These are phyloP conservation scores for Ceyx cyanopectus DNA, from an alignment of 2,113 vertebrate species.

Conservation along the genomic window DNA sequence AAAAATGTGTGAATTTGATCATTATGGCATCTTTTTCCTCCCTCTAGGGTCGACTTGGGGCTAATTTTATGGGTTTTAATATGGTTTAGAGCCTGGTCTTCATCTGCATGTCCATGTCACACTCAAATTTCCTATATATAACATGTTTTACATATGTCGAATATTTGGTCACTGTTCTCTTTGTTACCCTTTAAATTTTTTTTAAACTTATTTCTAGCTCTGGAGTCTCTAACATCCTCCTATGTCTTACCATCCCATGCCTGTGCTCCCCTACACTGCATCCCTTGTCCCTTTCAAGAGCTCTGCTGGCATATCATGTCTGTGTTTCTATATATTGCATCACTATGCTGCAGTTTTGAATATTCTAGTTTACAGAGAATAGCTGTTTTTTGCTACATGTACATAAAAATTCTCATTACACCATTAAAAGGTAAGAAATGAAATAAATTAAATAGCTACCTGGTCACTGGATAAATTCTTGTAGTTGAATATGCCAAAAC, in stretches of 20 bases:
- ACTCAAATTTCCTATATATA: neutral
- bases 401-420: neutral
- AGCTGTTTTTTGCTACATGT: neutral
- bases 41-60: neutral
- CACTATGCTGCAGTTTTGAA: neutral
- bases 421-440: neutral
- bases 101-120: neutral
- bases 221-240: neutral
- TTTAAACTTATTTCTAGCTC: neutral
- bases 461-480: neutral
- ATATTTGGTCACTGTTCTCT: neutral
- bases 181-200: neutral
- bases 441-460: neutral
- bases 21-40: neutral
- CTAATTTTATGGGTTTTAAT: neutral
- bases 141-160: neutral
- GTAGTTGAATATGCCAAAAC: neutral
- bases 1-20: neutral
- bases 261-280: rapidly evolving
- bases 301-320: neutral
- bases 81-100: neutral
- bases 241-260: neutral
- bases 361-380: neutral
- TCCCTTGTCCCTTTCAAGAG: neutral
- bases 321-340: neutral